These are phyloP conservation scores for Gulo gulo DNA, from an alignment of 2,113 vertebrate genomes.

Conservation along the genomic window DNA sequence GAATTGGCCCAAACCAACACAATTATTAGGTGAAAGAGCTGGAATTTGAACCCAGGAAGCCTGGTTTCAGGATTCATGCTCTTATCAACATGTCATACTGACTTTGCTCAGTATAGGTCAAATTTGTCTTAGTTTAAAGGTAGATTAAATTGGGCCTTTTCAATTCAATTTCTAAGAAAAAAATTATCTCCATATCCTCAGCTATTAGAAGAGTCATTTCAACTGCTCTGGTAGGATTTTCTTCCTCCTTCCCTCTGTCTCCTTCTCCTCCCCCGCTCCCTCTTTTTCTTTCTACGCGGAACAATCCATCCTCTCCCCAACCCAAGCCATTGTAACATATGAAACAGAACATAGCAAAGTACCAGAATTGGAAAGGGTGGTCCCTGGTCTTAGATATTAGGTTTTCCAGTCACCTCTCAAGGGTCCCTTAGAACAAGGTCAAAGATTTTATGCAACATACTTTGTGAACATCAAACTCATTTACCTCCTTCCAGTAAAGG, in stretches of 20 bases:
- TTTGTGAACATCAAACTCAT: not conserved
- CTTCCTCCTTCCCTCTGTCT: too few species aligned
- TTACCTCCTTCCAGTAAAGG: not conserved
- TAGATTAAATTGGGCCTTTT: not conserved
- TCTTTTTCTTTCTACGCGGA: not conserved
- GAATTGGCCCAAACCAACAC: not conserved
- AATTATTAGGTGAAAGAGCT: not conserved
- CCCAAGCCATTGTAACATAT: not conserved
- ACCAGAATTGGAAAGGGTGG: too few species aligned
- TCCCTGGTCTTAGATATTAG: not conserved
- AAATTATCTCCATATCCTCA: not conserved
- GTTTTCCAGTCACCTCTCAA: not conserved
- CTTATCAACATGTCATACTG: too few species aligned
- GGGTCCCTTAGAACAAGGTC: not conserved
- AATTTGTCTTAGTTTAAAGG: not conserved
- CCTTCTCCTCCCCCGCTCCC: too few species aligned
- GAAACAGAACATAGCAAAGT: not conserved
- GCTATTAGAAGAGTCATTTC: not conserved
- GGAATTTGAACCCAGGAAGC: not conserved
- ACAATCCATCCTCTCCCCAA: not conserved
- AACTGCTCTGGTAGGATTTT: not conserved
- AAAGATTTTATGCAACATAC: not conserved
- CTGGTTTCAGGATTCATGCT: not conserved
- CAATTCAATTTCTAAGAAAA: not conserved
- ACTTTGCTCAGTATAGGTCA: not conserved